phyloP scores from a whole-genome alignment of 2,113 vertebrate genomes.

The Hirundichthys speculiger region DNA sequence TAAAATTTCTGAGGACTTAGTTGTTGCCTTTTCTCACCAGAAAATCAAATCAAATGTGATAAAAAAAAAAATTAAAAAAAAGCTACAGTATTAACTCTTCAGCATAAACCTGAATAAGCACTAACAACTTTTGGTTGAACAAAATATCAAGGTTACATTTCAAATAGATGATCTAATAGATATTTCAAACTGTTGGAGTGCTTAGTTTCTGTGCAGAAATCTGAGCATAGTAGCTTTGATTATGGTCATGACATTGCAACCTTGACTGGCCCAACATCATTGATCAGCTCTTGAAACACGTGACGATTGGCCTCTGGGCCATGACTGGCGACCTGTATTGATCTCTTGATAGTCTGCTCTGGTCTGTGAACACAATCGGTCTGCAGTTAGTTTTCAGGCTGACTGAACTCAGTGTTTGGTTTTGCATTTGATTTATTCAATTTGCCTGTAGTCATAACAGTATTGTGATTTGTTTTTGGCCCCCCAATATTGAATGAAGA shows the following conservation, averaged over 20 bases:
- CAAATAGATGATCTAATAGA: background rate
- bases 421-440: background rate
- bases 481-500: no score
- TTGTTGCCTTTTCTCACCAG: no score
- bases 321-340: slow-evolving; percentile 55
- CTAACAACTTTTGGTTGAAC: background rate
- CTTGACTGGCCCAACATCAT: slow-evolving; percentile 55
- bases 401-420: background rate
- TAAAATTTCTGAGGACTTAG: no score
- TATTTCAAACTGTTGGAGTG: background rate
- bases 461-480: no score
- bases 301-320: slow-evolving; percentile 52
- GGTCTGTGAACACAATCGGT: slow-evolving; percentile 5
- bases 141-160: background rate
- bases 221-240: slow-evolving; percentile 19
- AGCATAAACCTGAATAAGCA: background rate
- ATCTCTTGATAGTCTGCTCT: slow-evolving; percentile 33
- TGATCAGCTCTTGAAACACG: slow-evolving; percentile 46
- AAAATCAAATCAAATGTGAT: no score
- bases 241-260: slow-evolving; percentile 43
- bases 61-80: background rate
- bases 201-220: background rate
- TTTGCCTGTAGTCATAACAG: background rate
- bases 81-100: background rate
- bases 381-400: slow-evolving; percentile 8